These are phyloP conservation scores for Drosophila arawakana DNA, from an alignment of 1,140 invertebrate genomes.

Conservation along the genomic window DNA sequence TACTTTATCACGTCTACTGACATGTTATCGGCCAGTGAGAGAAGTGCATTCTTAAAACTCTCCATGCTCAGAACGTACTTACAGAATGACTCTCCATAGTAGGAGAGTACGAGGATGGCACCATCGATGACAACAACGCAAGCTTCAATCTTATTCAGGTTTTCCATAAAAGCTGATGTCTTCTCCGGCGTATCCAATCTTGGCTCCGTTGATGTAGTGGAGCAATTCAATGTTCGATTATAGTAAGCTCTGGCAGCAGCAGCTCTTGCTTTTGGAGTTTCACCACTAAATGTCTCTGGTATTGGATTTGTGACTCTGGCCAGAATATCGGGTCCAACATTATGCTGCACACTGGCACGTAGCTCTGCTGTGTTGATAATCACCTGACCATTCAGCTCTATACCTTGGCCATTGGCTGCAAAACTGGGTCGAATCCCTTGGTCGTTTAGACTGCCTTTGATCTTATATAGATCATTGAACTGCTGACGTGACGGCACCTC, in stretches of 20 bases:
- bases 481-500: constrained; percentile 71
- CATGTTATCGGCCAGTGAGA: constrained; percentile 32
- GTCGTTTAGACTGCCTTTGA: constrained; percentile 65
- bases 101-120: constrained; percentile 1
- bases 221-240: background rate
- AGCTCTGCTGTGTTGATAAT: constrained; percentile 43
- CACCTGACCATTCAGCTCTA: constrained; percentile 66
- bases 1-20: constrained; percentile 1
- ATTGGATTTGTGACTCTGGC: constrained; percentile 42
- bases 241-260: no score
- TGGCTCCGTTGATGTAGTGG: constrained; percentile 11
- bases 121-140: constrained; percentile 40
- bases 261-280: background rate
- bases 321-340: constrained; percentile 58
- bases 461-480: constrained; percentile 78
- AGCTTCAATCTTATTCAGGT: constrained; percentile 20
- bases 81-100: constrained; percentile 42
- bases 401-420: constrained; percentile 42
- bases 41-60: constrained; percentile 42
- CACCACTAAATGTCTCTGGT: constrained; percentile 11
- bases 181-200: constrained; percentile 18
- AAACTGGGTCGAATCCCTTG: constrained; percentile 54
- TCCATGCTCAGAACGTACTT: constrained; percentile 47
- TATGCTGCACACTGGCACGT: constrained; percentile 69
- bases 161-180: constrained; percentile 39